Evolutionary conservation across 23 tunicate species (phyloP).

Genomic region (Trididemnum nubilum): DNA sequence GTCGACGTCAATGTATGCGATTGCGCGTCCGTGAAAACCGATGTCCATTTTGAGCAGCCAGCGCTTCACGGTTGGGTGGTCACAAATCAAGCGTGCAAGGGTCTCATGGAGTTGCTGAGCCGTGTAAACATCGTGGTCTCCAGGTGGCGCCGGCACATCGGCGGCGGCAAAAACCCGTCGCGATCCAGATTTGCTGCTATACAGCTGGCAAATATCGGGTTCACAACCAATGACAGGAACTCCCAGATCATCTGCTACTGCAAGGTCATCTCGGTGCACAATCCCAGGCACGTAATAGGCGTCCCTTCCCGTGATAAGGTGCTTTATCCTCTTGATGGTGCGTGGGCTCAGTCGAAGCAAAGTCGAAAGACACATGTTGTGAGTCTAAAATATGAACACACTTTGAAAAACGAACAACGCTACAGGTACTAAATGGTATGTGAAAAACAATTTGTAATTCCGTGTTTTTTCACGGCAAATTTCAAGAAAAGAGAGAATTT

Average conservation of each 20-base stretch:
- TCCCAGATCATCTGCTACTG: constrained; percentile 84
- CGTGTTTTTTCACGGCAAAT: too few relatives aligned
- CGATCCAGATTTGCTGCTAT: constrained; percentile 94
- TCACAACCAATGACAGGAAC: constrained; percentile 88
- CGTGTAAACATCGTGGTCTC: constrained; percentile 86
- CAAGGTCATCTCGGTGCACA: constrained; percentile 70
- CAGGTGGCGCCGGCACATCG: constrained; percentile 79
- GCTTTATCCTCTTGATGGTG: constrained; percentile 62
- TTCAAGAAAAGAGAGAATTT: too few relatives aligned
- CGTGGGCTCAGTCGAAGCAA: constrained; percentile 72
- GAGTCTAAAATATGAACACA: constrained; percentile 51
- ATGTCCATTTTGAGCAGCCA: constrained; percentile 87
- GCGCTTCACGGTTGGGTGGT: constrained; percentile 52
- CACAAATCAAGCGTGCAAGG: constrained; percentile 78
- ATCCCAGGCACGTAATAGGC: constrained; percentile 77
- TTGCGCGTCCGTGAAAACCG: constrained; percentile 85
- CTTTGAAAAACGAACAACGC: background rate
- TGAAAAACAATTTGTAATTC: background rate
- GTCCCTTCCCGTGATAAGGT: constrained; percentile 67
- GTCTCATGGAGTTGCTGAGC: constrained; percentile 87
- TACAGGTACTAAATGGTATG: background rate
- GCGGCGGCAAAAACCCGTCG: constrained; percentile 87
- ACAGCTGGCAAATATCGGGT: constrained; percentile 89
- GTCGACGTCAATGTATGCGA: constrained; percentile 75
- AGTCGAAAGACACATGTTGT: constrained; percentile 79